Base-by-base conservation (phyloP, 2,888 invertebrate genomes). In the Yponomeuta evonymella region DNA sequence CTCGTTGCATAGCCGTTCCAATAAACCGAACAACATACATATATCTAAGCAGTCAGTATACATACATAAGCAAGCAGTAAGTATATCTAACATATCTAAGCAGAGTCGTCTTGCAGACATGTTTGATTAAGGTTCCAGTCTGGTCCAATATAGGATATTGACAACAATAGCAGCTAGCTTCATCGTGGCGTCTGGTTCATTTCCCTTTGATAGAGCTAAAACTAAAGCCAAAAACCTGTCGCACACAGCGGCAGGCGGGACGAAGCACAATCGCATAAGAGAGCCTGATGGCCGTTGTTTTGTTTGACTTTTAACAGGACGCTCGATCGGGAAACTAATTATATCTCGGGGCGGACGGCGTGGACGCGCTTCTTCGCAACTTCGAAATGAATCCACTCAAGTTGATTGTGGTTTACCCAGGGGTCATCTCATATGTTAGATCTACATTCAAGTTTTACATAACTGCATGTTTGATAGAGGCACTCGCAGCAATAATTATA, bases 301-400 rank as follows among this genome's bases (percentile, higher is more conserved):
- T 89, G 86, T 89, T 90, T 90, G 88, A 88, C 82, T 89, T 88
- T 79, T 78, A 75, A 79, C 80, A 79, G 75, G 75, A 77, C 78
- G 74, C 74, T 75, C 76, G 77, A 75, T 83, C 83, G 83, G 80
- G 79, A 79, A 86, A 88, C 87, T 89, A 90, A 90, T 89, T 90
- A 86, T 83, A 83, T 84, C 89, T 86, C 81, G 79, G 77, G 88
- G 89, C 89, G 77, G 77, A 75, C 79, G 67, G 72, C 72, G 70
- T 70, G 71, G 74, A 74, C 76, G 78, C 83, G 78, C 83, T 82
- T 84, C 85, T 85, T 83, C 79, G 29, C 75, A 86, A 86, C 85
- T 86, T 83, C 73, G 78, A 81, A 83, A 83, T 85, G 80, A 83
- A 83, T 80, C 81, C 48, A 67, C 69, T 67, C 71, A 69, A 76